Percentiles rank a stretch among this genome's conserved stretches.
phyloP scores from a whole-genome alignment of 2,797 vertebrate species.

The Heliangelus exortis region DNA sequence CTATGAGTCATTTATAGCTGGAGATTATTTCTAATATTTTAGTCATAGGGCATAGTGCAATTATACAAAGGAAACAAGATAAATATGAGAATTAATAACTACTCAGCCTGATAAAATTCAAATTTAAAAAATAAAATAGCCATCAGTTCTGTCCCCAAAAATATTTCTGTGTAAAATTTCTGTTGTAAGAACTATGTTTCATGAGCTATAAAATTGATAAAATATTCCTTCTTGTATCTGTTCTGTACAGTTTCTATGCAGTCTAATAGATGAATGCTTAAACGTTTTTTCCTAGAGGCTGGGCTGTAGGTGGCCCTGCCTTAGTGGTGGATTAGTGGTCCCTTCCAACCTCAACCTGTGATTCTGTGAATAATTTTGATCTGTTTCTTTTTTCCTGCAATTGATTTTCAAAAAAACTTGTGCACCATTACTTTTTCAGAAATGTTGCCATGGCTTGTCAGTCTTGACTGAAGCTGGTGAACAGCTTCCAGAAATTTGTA shows the following conservation, averaged over 20 bases:
- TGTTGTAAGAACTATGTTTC: background rate
- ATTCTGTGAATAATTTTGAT: background rate
- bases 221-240: background rate
- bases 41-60: background rate
- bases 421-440: background rate
- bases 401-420: background rate
- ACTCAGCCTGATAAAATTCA: background rate
- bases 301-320: background rate
- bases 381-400: background rate
- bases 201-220: background rate
- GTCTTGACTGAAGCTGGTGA: background rate
- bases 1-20: slow-evolving; percentile 5
- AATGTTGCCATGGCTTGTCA: background rate
- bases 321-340: background rate
- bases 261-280: background rate
- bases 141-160: background rate
- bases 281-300: background rate
- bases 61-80: background rate
- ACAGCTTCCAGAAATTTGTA: background rate
- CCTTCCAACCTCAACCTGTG: background rate
- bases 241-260: background rate
- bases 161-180: background rate
- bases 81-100: background rate
- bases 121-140: background rate
- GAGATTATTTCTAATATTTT: slow-evolving; percentile 13